phyloP scores from a whole-genome alignment of 2,888 invertebrate species.

The Stramonita haemastoma region DNA sequence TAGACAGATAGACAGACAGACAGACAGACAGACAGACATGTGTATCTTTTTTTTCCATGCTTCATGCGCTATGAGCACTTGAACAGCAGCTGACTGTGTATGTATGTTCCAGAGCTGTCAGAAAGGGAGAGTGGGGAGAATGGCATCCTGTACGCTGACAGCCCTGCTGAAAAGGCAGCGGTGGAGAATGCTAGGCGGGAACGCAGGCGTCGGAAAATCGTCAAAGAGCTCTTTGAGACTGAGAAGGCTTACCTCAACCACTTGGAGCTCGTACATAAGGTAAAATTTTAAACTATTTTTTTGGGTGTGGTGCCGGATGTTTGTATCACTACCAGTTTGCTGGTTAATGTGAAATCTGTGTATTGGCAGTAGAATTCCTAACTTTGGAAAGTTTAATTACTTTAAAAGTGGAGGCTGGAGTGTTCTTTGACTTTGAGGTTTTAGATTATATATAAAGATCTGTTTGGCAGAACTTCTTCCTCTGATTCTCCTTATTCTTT shows the following conservation, averaged over 20 bases:
- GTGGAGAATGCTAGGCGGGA: constrained; percentile 60
- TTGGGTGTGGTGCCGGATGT: too few relatives aligned
- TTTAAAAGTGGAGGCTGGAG: too few relatives aligned
- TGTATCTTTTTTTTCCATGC: not conserved
- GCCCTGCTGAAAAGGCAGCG: constrained; percentile 50
- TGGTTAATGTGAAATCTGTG: too few relatives aligned
- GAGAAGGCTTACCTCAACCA: constrained; percentile 85
- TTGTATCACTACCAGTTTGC: too few relatives aligned
- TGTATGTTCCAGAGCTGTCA: constrained; percentile 18
- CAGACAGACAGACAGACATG: too few relatives aligned
- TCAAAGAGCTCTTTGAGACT: constrained; percentile 84
- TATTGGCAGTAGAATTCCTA: too few relatives aligned
- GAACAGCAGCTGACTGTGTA: not conserved
- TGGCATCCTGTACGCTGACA: constrained; percentile 47
- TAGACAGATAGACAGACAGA: too few relatives aligned
- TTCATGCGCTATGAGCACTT: not conserved
- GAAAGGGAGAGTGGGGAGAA: constrained; percentile 40
- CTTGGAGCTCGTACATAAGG: constrained; percentile 83
- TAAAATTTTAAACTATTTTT: constrained; percentile 55
- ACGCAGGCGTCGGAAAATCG: constrained; percentile 79
- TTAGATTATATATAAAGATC: too few relatives aligned
- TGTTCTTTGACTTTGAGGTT: too few relatives aligned
- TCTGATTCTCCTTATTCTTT: too few relatives aligned
- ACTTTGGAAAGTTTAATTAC: too few relatives aligned
- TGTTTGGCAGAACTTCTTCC: too few relatives aligned